Evolutionary conservation across 2,797 vertebrate species (phyloP).

Genomic region (Gambelia wislizenii): DNA sequence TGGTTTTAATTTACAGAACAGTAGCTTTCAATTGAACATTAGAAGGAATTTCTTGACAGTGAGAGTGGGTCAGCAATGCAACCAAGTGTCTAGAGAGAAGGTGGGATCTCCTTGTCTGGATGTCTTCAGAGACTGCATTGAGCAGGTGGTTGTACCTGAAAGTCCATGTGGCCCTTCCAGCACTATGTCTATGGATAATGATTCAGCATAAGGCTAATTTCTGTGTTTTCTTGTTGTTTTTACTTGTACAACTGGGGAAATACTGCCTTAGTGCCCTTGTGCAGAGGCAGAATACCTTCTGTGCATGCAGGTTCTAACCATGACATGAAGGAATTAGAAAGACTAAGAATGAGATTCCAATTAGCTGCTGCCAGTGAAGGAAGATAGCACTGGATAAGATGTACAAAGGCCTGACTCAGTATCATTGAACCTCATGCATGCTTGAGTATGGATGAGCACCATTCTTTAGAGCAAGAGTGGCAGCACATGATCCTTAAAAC

Average conservation of each 20-base stretch:
- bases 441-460: not conserved
- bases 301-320: not conserved
- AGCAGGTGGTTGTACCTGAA: too few relatives aligned
- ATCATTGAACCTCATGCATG: not conserved
- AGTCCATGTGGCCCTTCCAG: too few relatives aligned
- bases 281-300: not conserved
- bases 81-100: too few relatives aligned
- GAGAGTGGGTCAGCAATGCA: too few relatives aligned
- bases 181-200: too few relatives aligned
- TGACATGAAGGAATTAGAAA: not conserved
- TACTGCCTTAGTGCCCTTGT: not conserved
- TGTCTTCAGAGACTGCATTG: too few relatives aligned
- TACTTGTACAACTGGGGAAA: not conserved
- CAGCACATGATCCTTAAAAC: not conserved
- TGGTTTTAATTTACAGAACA: too few relatives aligned
- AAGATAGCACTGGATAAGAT: not conserved
- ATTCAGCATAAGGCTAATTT: too few relatives aligned
- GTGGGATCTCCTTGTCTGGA: too few relatives aligned
- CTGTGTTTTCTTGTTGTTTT: not conserved
- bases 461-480: not conserved
- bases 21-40: too few relatives aligned
- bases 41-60: too few relatives aligned
- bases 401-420: not conserved
- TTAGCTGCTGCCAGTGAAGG: not conserved
- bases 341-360: not conserved